Evolutionary conservation across 2,797 vertebrate genomes (phyloP).

Genomic region (Balearica regulorum): DNA sequence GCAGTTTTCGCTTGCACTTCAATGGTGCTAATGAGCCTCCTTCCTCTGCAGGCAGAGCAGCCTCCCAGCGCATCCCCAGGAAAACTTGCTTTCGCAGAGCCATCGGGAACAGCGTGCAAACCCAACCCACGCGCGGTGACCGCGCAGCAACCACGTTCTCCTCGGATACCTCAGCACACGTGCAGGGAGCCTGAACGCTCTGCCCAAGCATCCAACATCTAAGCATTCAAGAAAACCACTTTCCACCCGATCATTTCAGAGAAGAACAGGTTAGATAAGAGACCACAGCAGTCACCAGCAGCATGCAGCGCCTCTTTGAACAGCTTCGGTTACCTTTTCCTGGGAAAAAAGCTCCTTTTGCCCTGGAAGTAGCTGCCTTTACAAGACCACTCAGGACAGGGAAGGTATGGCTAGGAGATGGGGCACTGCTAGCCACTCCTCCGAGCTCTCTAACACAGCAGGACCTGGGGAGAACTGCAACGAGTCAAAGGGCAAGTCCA

Average conservation of each 20-base stretch:
- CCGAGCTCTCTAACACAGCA: not conserved
- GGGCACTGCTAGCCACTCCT: not conserved
- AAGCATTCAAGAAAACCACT: not conserved
- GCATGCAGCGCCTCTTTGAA: not conserved
- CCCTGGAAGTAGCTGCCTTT: not conserved
- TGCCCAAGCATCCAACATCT: accelerated
- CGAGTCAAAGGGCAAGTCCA: not conserved
- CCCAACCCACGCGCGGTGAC: accelerated
- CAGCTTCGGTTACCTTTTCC: not conserved
- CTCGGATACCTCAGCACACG: accelerated
- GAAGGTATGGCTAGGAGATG: not conserved
- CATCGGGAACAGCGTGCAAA: accelerated
- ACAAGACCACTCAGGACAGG: not conserved
- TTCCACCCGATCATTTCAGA: not conserved
- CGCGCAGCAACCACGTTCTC: accelerated
- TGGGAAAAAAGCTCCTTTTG: not conserved
- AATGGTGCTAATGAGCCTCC: not conserved
- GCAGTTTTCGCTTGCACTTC: not conserved
- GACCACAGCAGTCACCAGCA: not conserved
- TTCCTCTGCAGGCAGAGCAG: not conserved
- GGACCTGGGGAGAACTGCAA: not conserved
- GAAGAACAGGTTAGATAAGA: not conserved
- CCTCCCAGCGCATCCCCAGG: not conserved
- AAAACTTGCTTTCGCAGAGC: accelerated
- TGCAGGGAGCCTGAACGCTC: accelerated